These are phyloP conservation scores for Andrena bicolor DNA, from an alignment of 2,888 invertebrate genomes.

Conservation along the genomic window DNA sequence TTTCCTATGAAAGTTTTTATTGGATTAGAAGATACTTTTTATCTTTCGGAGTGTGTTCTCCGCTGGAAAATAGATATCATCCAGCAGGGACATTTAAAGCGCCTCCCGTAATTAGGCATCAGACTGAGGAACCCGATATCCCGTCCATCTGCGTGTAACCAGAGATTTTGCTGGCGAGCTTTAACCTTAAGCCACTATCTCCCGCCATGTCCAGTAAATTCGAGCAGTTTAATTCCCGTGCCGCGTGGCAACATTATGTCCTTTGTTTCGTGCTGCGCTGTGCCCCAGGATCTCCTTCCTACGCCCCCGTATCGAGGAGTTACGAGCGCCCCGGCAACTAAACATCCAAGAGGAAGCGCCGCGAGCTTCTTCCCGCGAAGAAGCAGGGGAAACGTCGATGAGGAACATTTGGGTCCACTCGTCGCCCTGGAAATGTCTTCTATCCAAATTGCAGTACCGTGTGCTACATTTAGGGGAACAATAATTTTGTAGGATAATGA, in stretches of 20 bases:
- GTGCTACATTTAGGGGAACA: too few relatives aligned
- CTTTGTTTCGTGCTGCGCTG: slow-evolving; percentile 38
- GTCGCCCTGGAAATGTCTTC: background rate
- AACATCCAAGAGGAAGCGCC: slow-evolving; percentile 38
- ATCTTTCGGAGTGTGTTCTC: background rate
- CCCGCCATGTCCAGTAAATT: slow-evolving; percentile 60
- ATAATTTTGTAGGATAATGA: too few relatives aligned
- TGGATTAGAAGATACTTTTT: too few relatives aligned
- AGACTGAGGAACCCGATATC: slow-evolving; percentile 49
- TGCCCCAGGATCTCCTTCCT: slow-evolving; percentile 35
- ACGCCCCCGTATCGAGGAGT: slow-evolving; percentile 50
- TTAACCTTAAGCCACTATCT: slow-evolving; percentile 61
- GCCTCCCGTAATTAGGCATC: slow-evolving; percentile 60
- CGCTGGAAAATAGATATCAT: slow-evolving; percentile 43
- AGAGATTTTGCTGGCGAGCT: slow-evolving; percentile 62
- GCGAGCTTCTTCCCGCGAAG: background rate
- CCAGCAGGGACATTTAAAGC: slow-evolving; percentile 38
- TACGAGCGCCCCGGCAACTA: slow-evolving; percentile 30
- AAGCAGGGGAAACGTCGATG: slow-evolving; percentile 7
- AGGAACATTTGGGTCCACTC: background rate
- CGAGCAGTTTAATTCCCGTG: slow-evolving; percentile 65
- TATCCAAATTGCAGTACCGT: background rate
- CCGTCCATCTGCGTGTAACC: slow-evolving; percentile 66
- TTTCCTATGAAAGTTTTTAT: too few relatives aligned
- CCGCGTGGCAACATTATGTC: slow-evolving; percentile 44